Base-by-base conservation (phyloP, 2,888 invertebrate species). In the Netelia virgata region DNA sequence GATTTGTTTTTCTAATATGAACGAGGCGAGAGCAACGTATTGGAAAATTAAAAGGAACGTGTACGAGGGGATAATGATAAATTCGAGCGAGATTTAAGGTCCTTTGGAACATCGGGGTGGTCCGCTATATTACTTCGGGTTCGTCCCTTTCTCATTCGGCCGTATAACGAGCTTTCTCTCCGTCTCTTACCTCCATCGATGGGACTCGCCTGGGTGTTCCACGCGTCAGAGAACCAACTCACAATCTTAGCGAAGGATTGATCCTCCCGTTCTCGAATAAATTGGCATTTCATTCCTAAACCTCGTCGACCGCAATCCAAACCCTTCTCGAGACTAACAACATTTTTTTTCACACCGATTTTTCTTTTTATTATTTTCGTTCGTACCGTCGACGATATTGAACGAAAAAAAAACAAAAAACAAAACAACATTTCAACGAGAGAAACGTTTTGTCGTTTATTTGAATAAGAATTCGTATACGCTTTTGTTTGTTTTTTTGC, bases 111-210 rank as follows among this genome's bases (percentile, higher is more conserved):
- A 86, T 85, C 89, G 89, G 91, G 91, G 91, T 90, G 90, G 91
- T 90, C 90, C 88, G 79, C 75, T 53, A 16, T 43, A 53, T 81
- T 86, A 81, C 88, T 82, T 80, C 85, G 81, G 66, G 76, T 74
- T 79, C 87, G 87, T 88, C 89, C 90, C 89, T 90, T 90, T 90
- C 91, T 86, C 90, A 87, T 90, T 91, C 90, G 84, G 85, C 87
- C 66, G 89, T 86, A 90, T 91, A 91, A 90, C 90, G 90, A 90
- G 91, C 90, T 88, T 86, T 69, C 23, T 70, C 77, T 43, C 41
- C 80, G 74, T 57, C 69, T 72, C 80, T 63, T 66, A n/a, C 43
- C 6, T 50, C 66, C 47, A n/a, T n/a, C 53, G 85, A 36, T 57
- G 74, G 83, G 55, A 55, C 36, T 75, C 64, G 89, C 89, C 88